Base-by-base conservation (phyloP, 92 coral and sea anemone species). In the Heliopora coerulea region DNA sequence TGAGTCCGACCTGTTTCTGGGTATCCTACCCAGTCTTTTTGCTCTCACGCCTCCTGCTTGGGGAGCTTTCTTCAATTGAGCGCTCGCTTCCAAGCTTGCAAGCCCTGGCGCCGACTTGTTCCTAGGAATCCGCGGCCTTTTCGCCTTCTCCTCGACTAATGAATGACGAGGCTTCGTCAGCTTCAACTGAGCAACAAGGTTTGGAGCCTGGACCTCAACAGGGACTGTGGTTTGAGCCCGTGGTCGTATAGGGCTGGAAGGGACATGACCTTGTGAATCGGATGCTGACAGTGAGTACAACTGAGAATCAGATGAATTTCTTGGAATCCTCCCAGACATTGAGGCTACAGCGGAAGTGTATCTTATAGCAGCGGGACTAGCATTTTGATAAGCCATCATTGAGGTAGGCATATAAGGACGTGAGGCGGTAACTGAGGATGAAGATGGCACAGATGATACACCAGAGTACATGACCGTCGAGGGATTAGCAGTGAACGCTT, bases 1-100 rank as follows among this genome's bases (percentile, higher is more conserved):
- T 21, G 99, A 95, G 75, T 95, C 99, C 8, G 99, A 95, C 91
- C 88, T 88, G 68, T 95, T 95, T 48, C 99, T 79, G 27, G 96
- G 99, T 49, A 95, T 72, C 28, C 97, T 75, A 14, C 77, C 77
- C 52, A 52, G 62, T 70, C 63, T 52, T 37, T 70, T 70, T 1
- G 77, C 62, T 19, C 75, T 27, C 62, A 70, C 77, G 6, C 77
- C 77, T 24, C 77, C 77, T 8, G 25, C 49, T 25, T 52, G 77
- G 10, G 63, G 62, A 1, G 89, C 83, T 28, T 91, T 84, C 76
- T 95, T 95, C n/a, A 96, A 83, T 68, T 87, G 91, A 17, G 84
- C 73, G 0, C 90, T 61, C 26, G 81, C 75, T 13, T 79, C 46
- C 49, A 80, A 66, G 18, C 83, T 64, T 12, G 79, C 86, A 18